Conservation (phyloP, 1,140 invertebrate species). For the Anastrepha ludens region DNA sequence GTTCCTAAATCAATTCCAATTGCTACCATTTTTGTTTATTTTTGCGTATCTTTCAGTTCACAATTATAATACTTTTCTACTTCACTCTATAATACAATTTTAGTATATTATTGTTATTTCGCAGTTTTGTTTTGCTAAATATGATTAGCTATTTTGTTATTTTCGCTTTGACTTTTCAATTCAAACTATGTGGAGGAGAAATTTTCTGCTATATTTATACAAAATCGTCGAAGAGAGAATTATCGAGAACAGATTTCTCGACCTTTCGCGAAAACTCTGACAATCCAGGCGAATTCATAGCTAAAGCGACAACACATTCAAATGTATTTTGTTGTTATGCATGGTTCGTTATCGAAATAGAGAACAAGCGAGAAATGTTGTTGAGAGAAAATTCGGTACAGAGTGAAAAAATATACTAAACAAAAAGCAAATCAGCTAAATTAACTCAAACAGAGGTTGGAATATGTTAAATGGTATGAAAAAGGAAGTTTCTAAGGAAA, state of each 20-base stretch:
- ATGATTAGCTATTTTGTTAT: neutral
- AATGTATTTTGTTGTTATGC: neutral
- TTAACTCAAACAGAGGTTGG: too few species aligned
- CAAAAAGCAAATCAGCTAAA: too few species aligned
- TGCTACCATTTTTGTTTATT: constrained; percentile 74
- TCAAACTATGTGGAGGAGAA: constrained; percentile 25
- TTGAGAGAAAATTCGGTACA: neutral
- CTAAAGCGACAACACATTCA: too few species aligned
- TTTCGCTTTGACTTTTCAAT: constrained; percentile 29
- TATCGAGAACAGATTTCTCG: neutral
- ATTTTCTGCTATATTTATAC: constrained; percentile 41
- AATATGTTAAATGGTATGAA: too few species aligned
- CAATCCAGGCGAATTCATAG: neutral
- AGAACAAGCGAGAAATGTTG: neutral
- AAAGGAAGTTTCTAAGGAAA: too few species aligned
- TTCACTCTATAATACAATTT: neutral
- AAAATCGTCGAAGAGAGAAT: neutral
- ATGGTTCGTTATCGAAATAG: neutral
- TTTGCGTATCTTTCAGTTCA: neutral
- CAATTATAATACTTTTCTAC: neutral
- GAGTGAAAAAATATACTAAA: too few species aligned
- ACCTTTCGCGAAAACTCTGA: neutral
- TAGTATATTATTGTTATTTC: neutral
- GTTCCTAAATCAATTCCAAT: constrained; percentile 85
- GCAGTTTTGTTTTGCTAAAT: neutral